Evolutionary conservation across 2,113 vertebrate genomes (phyloP), one percentile per base, ranked within the genome.

Genomic region (Cnemophilus loriae): DNA sequence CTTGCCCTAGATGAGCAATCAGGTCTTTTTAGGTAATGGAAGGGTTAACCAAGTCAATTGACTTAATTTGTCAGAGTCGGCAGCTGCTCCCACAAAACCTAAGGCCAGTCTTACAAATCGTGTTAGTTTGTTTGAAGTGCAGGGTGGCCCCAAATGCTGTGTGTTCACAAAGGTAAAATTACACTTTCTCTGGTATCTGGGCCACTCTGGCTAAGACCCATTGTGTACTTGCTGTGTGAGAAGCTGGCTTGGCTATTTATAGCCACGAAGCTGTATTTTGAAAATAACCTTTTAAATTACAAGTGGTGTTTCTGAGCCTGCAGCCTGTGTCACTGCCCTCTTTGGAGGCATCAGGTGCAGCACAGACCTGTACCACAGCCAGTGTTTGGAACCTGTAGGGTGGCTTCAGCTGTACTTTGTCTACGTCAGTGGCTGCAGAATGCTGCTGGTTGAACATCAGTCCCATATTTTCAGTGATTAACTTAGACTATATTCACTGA

Each of bases 271-370:
- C 64, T 67, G 35, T 64, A n/a, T 84, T 90, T 96, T 79, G 75
- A 81, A 95, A 92, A 88, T 77, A 89, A 80, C 30, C 59, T 70
- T 90, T 86, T 27, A 65, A 90, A 91, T 86, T 42, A 44, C 47
- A 80, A 67, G 82, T 33, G 74, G 21, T 73, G 60, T 76, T 88
- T 53, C 71, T 63, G 59, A 88, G 81, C 75, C 63, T 91, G n/a
- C 67, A 71, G 77, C 64, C 37, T 27, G 65, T 6, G 12, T 91
- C 6, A 14, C 52, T 60, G 14, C 65, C 46, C 35, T 87, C 33
- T 50, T 56, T 46, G 65, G 60, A 74, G 59, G 64, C 81, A 57
- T 20, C 37, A 49, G 57, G 22, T 77, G 39, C 53, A 32, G 42
- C 61, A 41, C 30, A 47, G 76, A 49, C 32, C 70, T n/a, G 6